Evolutionary conservation across 2,888 invertebrate genomes (phyloP).

Genomic region (Dicranocentrus wangi): DNA sequence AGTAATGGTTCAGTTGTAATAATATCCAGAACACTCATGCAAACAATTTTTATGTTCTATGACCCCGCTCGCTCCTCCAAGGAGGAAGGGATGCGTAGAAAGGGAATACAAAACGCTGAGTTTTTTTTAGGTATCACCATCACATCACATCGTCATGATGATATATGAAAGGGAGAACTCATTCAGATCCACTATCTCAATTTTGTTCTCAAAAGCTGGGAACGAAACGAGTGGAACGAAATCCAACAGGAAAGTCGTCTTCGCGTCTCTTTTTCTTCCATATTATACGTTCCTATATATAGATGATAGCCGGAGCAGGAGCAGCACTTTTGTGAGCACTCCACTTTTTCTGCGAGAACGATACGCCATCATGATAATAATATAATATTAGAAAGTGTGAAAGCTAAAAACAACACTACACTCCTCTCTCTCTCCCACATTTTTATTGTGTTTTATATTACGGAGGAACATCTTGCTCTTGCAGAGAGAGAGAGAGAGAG

Average conservation of each 20-base stretch:
- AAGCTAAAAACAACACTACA: too few species aligned
- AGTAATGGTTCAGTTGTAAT: neutral
- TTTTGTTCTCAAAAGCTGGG: neutral
- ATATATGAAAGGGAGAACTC: neutral
- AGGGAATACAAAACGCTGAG: neutral
- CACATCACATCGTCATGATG: neutral
- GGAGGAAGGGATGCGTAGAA: neutral
- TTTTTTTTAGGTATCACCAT: neutral
- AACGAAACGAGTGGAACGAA: too few species aligned
- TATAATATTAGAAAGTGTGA: too few species aligned
- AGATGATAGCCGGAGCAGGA: neutral
- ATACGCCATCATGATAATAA: too few species aligned
- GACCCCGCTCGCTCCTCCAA: neutral
- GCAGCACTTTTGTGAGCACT: neutral
- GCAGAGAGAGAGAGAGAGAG: neutral
- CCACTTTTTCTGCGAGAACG: too few species aligned
- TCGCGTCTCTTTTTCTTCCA: neutral
- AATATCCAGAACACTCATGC: slow-evolving; percentile 16
- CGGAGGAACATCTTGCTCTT: neutral
- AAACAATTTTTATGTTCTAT: slow-evolving; percentile 4
- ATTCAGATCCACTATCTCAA: neutral
- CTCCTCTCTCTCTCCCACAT: too few species aligned
- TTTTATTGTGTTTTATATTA: too few species aligned
- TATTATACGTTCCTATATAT: neutral
- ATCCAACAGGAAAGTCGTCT: too few species aligned